phyloP scores from a whole-genome alignment of 2,797 vertebrate genomes.

The Enteromius thamalakanensis region DNA sequence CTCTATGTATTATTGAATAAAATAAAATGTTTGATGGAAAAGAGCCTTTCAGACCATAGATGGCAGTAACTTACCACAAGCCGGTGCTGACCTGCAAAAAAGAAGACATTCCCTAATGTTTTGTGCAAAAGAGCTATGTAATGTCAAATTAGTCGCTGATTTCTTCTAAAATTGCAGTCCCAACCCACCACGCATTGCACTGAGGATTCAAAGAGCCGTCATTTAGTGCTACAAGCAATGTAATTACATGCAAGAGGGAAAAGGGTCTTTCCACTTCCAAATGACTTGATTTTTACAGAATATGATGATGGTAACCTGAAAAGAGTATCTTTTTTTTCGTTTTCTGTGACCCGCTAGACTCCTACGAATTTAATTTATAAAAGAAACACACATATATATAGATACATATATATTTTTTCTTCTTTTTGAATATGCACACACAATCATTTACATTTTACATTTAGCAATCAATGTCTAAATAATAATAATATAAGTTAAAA shows the following conservation, averaged over 20 bases:
- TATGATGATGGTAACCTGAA: slow-evolving; percentile 40
- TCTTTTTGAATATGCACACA: too few relatives aligned
- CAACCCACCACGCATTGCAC: slow-evolving; percentile 42
- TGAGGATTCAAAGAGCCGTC: slow-evolving; percentile 52
- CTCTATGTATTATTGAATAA: background rate
- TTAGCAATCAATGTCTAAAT: background rate
- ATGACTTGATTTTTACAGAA: slow-evolving; percentile 46
- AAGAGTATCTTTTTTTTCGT: background rate
- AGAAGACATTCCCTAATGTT: slow-evolving; percentile 49
- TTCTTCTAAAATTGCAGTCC: slow-evolving; percentile 54
- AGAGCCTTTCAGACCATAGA: slow-evolving; percentile 53
- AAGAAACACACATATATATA: too few relatives aligned
- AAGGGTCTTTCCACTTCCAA: slow-evolving; percentile 55
- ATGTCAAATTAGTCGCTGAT: slow-evolving; percentile 57
- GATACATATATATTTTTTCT: too few relatives aligned
- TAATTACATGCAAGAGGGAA: slow-evolving; percentile 51
- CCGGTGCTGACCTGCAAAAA: slow-evolving; percentile 41
- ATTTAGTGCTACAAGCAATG: slow-evolving; percentile 53
- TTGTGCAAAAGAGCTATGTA: slow-evolving; percentile 53
- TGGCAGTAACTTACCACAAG: slow-evolving; percentile 59
- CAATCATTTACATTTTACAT: background rate
- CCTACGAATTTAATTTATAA: background rate
- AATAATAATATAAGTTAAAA: background rate
- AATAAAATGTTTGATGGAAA: slow-evolving; percentile 34
- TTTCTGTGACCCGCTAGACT: background rate